Base-by-base conservation (phyloP, 2,113 vertebrate species). In the Ceyx melanurus region DNA sequence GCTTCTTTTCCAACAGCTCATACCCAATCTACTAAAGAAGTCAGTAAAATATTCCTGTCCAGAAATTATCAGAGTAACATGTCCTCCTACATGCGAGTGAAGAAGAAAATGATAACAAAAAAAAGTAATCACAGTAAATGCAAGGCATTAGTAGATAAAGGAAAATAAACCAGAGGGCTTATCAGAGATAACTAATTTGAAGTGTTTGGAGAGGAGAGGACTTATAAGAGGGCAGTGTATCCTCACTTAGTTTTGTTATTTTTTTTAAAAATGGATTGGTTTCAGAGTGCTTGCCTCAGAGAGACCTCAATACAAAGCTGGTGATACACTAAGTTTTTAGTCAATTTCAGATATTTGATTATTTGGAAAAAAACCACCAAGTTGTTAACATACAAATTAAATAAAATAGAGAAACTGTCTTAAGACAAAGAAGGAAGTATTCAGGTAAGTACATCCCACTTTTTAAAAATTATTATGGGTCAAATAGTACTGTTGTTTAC, bases 121-220 rank as follows among this genome's bases (percentile, higher is more conserved):
- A 57, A 42, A 19, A 18, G 11, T 9, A 12, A 8, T 37, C 43
- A 57, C 17, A 20, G 4, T 60, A 82, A 82, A 77, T 23, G 11
- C 33, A 80, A 70, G 15, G 5, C 5, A 56, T 53, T 25, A 60
- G 23, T 22, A 82, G 12, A 50, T 10, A 85, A 61, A 35, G 8
- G 35, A 68, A 91, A 77, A 17, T 10, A 86, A 82, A 14, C 13
- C 16, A 64, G 8, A 58, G 6, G 4, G 17, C 22, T 89, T 65
- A 82, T 13, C 13, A 58, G 46, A 90, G 66, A 17, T 18, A 83
- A 80, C 12, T 23, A 9, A 57, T 14, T 71, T 45, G 5, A 73
- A 48, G 35, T 31, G 57, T 53, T 28, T 46, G n/a, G 12, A 12
- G 21, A 8, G 16, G 2, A 3, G 4, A 8, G 3, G 3, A 3